A percentile compares a stretch with the other conserved stretches of the same genome.
phyloP scores from a whole-genome alignment of 2,797 vertebrate genomes.

The Lithobates pipiens region DNA sequence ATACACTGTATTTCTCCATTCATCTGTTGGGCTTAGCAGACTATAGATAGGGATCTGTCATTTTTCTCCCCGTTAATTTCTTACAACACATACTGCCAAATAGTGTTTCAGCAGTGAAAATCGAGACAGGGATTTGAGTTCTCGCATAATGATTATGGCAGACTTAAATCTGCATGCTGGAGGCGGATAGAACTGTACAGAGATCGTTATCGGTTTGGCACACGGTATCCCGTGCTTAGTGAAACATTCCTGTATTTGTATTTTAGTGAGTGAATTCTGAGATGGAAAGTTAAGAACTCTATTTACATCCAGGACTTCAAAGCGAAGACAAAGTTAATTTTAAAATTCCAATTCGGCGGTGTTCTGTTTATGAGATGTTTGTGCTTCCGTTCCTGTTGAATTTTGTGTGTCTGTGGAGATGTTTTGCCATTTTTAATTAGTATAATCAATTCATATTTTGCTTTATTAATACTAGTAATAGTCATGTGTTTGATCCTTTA shows the following conservation, averaged over 20 bases:
- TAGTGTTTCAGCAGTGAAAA: constrained; percentile 59
- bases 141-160: constrained; percentile 55
- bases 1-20: constrained; percentile 52
- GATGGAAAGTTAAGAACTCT: constrained; percentile 42
- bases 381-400: background rate
- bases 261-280: constrained; percentile 27
- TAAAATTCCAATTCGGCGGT: constrained; percentile 1
- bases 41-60: constrained; percentile 53
- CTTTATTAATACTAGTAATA: background rate
- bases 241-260: constrained; percentile 35
- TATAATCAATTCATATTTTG: too few species aligned
- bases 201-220: constrained; percentile 56
- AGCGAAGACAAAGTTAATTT: constrained; percentile 12
- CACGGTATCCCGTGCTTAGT: constrained; percentile 13
- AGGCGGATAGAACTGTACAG: constrained; percentile 45
- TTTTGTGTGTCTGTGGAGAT: background rate
- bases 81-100: constrained; percentile 55
- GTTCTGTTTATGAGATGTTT: constrained; percentile 12
- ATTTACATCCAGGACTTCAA: constrained; percentile 36
- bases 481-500: background rate
- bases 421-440: background rate
- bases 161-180: constrained; percentile 53
- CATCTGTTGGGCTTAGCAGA: constrained; percentile 52
- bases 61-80: constrained; percentile 58
- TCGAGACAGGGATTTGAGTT: constrained; percentile 56